phyloP scores from a whole-genome alignment of 2,797 vertebrate genomes.

The Pipistrellus kuhlii region DNA sequence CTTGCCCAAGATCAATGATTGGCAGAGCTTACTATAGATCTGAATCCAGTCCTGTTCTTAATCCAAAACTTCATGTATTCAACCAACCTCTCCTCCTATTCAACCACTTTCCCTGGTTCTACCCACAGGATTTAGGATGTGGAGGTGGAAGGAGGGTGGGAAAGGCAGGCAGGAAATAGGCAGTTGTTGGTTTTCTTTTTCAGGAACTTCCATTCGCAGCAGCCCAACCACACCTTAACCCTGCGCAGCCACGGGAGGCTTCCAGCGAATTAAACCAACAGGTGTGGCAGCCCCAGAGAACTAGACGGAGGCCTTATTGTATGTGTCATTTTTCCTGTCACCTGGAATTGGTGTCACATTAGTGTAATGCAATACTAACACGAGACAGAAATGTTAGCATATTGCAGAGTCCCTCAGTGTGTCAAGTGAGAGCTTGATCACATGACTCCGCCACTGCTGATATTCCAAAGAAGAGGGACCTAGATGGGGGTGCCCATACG shows the following conservation, averaged over 20 bases:
- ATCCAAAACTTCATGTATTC: not conserved
- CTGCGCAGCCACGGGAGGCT: slow-evolving; percentile 75
- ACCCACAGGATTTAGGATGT: not conserved
- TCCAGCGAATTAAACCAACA: slow-evolving; percentile 88
- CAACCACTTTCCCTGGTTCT: not conserved
- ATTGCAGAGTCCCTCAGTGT: slow-evolving; percentile 87
- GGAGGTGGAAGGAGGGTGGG: fast-evolving
- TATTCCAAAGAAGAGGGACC: slow-evolving; percentile 69
- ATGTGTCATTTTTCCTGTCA: slow-evolving; percentile 88
- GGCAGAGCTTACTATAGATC: not conserved
- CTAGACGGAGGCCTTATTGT: slow-evolving; percentile 86
- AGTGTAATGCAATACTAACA: slow-evolving; percentile 88
- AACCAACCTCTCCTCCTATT: not conserved
- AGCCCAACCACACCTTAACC: slow-evolving; percentile 55
- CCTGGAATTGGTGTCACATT: slow-evolving; percentile 88
- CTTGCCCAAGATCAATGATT: not conserved
- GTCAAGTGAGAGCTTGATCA: slow-evolving; percentile 87
- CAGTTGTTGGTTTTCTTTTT: not conserved
- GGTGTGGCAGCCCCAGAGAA: slow-evolving; percentile 84
- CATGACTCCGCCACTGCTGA: slow-evolving; percentile 78
- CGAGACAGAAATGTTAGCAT: slow-evolving; percentile 88
- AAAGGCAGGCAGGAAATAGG: not conserved
- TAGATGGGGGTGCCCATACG: not conserved
- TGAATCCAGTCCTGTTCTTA: not conserved
- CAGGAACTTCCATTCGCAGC: not conserved